phyloP scores from a whole-genome alignment of 2,113 vertebrate species.

The Isurus oxyrinchus region DNA sequence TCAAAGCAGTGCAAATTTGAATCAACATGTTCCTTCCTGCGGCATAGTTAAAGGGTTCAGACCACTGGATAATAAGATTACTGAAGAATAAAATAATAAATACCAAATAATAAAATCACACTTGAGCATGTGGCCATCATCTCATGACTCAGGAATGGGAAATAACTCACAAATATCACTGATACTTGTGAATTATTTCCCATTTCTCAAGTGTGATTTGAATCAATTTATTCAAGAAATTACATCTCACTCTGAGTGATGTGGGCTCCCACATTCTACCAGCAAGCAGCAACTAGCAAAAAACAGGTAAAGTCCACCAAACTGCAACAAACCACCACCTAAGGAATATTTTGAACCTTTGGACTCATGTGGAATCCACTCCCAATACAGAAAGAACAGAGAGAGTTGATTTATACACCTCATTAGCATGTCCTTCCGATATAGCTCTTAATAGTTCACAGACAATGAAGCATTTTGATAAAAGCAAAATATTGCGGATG shows the following conservation, averaged over 20 bases:
- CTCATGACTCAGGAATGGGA: not conserved
- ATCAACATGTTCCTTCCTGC: not conserved
- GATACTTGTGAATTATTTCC: no score
- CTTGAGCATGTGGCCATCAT: not conserved
- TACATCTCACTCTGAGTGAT: not conserved
- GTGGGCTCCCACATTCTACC: not conserved
- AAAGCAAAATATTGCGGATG: no score
- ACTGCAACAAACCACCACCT: not conserved
- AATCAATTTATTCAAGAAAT: not conserved
- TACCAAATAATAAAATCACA: not conserved
- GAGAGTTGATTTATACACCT: not conserved
- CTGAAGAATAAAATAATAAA: no score
- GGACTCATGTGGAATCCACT: not conserved
- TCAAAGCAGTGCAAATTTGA: not conserved
- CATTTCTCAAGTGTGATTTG: no score
- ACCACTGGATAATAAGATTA: no score
- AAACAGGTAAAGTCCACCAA: not conserved
- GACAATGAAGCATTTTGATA: not conserved
- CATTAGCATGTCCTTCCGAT: not conserved
- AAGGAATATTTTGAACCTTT: not conserved
- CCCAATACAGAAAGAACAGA: not conserved
- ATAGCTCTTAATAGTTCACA: not conserved
- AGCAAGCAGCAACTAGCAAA: not conserved
- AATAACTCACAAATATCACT: not conserved
- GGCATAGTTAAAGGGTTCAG: no score